These are phyloP conservation scores for Perca flavescens DNA, from an alignment of 2,113 vertebrate species.

Conservation along the genomic window DNA sequence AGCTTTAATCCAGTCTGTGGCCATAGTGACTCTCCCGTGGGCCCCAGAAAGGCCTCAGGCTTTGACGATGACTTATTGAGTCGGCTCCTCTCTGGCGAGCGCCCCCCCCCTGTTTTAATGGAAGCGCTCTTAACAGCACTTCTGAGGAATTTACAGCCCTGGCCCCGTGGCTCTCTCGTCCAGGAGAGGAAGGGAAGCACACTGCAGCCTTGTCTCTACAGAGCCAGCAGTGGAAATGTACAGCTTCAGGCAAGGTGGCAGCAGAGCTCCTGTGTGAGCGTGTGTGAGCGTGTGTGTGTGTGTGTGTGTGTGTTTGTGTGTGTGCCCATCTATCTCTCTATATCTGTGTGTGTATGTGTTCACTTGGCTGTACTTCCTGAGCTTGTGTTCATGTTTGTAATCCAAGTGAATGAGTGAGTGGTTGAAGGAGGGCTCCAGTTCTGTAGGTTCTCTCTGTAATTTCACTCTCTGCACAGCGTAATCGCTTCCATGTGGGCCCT, in stretches of 20 bases:
- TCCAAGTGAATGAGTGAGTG: slow-evolving; percentile 69
- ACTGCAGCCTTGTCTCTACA: slow-evolving; percentile 72
- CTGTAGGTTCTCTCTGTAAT: slow-evolving; percentile 81
- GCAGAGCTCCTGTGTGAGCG: slow-evolving; percentile 32
- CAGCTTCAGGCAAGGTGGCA: slow-evolving; percentile 70
- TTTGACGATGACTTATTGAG: slow-evolving; percentile 72
- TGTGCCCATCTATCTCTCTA: slow-evolving; percentile 10
- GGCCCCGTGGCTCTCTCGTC: slow-evolving; percentile 53
- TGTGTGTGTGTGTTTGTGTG: slow-evolving; percentile 20
- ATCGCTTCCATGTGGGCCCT: slow-evolving; percentile 85
- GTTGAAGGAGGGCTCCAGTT: slow-evolving; percentile 64
- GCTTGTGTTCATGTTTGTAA: slow-evolving; percentile 46
- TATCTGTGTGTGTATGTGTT: slow-evolving; percentile 46
- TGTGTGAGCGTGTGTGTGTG: slow-evolving; percentile 38
- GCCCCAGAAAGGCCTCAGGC: slow-evolving; percentile 53
- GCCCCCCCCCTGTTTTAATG: slow-evolving; percentile 64
- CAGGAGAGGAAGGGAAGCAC: slow-evolving; percentile 64
- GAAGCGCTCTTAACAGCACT: slow-evolving; percentile 78
- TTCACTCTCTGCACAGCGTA: slow-evolving; percentile 78
- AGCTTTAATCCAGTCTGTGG: slow-evolving; percentile 35
- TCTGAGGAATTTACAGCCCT: slow-evolving; percentile 82
- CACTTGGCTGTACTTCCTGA: slow-evolving; percentile 9
- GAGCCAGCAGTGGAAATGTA: slow-evolving; percentile 73
- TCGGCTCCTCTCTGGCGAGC: slow-evolving; percentile 78
- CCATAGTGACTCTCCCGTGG: slow-evolving; percentile 34